Base-by-base conservation (phyloP, 2,797 vertebrate species). In the Sebastes nivosus region DNA sequence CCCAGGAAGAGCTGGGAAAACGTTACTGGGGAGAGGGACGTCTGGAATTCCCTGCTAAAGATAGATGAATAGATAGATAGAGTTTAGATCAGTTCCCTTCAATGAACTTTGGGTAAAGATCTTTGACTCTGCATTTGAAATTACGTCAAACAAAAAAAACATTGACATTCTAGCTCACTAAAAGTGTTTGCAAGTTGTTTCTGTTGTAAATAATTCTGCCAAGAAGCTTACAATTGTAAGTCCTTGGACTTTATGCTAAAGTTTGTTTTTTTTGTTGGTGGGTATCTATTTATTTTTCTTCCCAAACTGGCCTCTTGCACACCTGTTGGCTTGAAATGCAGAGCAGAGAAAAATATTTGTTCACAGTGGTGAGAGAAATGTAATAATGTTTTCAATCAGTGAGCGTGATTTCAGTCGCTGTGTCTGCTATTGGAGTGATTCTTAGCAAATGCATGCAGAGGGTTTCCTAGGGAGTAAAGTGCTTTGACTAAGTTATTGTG, bases 361-460 rank as follows among this genome's bases (percentile, higher is more conserved):
- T 10, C 13, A 29, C 13, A 7, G 38, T 9, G 63, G 4, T 36
- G 20, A 55, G 29, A 25, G 65, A 50, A 70, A 25, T 57, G 25
- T 34, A 34, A 63, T 25, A 38, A 55, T 30, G 27, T 36, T 67
- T 72, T 64, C 34, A 72, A 36, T 77, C 57, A 66, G 42, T 7
- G 7, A 65, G 46, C 3, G 12, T 52, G 72, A 75, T 57, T 77
- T 22, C 6, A 63, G 24, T 4, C 38, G 36, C 22, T 60, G 18
- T 70, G 54, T 54, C 46, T 59, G 18, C 9, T 20, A 9, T 36
- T 38, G 59, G 14, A 75, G 58, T 72, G 50, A 55, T 55, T 64
- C 30, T 54, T 65, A 77, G 42, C 20, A 68, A 84, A 79, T 61
- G 22, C 18, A 55, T 32, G 52, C 42, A 59, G 60, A 71, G 66